phyloP scores from a whole-genome alignment of 2,888 invertebrate genomes.

The Eupelmus urozonus region DNA sequence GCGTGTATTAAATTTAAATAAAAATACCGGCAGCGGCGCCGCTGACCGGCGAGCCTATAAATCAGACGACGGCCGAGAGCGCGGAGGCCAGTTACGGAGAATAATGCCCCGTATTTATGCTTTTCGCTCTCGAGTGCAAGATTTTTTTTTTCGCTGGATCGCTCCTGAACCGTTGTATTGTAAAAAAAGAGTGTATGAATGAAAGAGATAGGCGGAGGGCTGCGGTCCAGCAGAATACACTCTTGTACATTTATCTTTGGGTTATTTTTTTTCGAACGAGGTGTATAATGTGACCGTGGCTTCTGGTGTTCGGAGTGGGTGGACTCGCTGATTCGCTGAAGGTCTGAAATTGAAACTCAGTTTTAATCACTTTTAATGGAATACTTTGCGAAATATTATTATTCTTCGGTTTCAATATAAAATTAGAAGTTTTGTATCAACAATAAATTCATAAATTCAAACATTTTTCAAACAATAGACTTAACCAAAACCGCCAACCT shows the following conservation, averaged over 20 bases:
- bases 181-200: too few species aligned
- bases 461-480: too few species aligned
- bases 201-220: not conserved
- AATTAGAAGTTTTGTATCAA: too few species aligned
- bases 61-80: too few species aligned
- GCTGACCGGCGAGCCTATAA: constrained; percentile 72
- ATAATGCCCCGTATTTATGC: constrained; percentile 76
- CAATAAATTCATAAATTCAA: too few species aligned
- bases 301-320: constrained; percentile 12
- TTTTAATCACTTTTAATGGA: too few species aligned
- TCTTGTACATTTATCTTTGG: not conserved
- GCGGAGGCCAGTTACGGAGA: constrained; percentile 69
- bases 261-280: constrained; percentile 11
- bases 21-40: constrained; percentile 74
- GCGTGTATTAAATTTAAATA: constrained; percentile 77
- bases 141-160: not conserved
- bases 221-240: not conserved
- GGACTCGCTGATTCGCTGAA: not conserved
- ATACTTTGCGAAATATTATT: too few species aligned
- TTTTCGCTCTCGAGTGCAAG: constrained; percentile 52
- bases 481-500: too few species aligned
- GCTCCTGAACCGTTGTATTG: too few species aligned
- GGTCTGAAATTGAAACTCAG: too few species aligned
- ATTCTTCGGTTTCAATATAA: too few species aligned
- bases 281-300: not conserved